Base-by-base conservation (phyloP, 1,140 invertebrate genomes). In the Dreissena rostriformis region DNA sequence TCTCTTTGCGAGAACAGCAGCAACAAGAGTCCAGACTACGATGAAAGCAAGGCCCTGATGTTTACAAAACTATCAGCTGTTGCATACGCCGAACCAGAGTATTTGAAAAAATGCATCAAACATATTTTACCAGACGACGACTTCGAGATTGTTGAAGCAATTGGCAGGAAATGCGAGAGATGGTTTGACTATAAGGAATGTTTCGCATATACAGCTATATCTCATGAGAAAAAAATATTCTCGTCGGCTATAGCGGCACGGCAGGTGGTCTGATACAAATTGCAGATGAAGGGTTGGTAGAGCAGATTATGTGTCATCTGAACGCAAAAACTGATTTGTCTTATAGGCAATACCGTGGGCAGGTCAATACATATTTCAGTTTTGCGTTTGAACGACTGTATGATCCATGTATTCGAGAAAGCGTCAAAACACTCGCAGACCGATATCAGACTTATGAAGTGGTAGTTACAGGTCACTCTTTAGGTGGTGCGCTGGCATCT, bases 401-500 rank as follows among this genome's bases (percentile, higher is more conserved):
- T 22, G 57, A 61, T 24, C 10, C 24, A 10, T 63, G 39, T 51
- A 29, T 72, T 14, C 51, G 57, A 49, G 12, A 63, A 19, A 39
- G 24, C 24, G 19, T 72, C 1, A 14, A 49, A n/a, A 51, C 57
- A 22, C n/a, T 61, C 5, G n/a, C 39, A 0, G 72, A 7, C 4
- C 2, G 57, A 17, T 72, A 81, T 72, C 66, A 55, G 14, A n/a
- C 39, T 29, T 81, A 81, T 29, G 29, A 81, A 22, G 78, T 81
- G 1, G 22, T 53, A 49, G 4, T 81, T n/a, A 81, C 68, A n/a
- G 78, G 78, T 4, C 78, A 81, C 28, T 81, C 78, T n/a, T 24
- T 81, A 12, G 78, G 78, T 39, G 78, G 78, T 11, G 52, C 78
- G 15, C 57, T 55, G 26, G 78, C 78, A n/a, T 81, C 78, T n/a